These are phyloP conservation scores for Tyria jacobaeae DNA, from an alignment of 2,888 invertebrate genomes.

Conservation along the genomic window DNA sequence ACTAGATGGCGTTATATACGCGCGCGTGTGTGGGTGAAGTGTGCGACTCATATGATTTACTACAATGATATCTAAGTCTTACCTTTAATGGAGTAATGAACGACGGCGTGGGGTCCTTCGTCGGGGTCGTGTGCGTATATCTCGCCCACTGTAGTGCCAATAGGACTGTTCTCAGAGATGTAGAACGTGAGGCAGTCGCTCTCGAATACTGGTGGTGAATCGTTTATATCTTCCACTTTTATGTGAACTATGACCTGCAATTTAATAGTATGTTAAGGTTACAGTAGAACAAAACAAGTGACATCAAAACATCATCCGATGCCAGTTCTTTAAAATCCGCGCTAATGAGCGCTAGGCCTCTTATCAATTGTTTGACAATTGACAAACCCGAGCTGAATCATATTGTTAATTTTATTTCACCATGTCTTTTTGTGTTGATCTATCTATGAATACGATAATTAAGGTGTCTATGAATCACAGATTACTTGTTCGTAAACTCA, in stretches of 20 bases:
- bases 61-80: constrained; percentile 15
- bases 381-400: no score
- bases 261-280: neutral
- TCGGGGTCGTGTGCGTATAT: constrained; percentile 97
- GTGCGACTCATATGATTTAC: neutral
- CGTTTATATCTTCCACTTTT: constrained; percentile 95
- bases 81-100: constrained; percentile 98
- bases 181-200: constrained; percentile 95
- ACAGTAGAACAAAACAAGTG: no score
- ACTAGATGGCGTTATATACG: neutral
- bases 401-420: no score
- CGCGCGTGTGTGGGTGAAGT: no score
- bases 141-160: constrained; percentile 97
- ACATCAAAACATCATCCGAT: no score
- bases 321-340: no score
- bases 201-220: constrained; percentile 96
- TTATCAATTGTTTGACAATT: no score
- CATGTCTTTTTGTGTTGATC: no score
- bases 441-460: no score
- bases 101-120: constrained; percentile 95
- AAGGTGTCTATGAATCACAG: no score
- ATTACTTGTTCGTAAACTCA: no score
- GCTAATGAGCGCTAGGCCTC: no score
- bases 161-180: constrained; percentile 98
- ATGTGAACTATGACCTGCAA: constrained; percentile 91